Evolutionary conservation across 2,113 vertebrate genomes (phyloP).

Genomic region (Leuciscus idus): DNA sequence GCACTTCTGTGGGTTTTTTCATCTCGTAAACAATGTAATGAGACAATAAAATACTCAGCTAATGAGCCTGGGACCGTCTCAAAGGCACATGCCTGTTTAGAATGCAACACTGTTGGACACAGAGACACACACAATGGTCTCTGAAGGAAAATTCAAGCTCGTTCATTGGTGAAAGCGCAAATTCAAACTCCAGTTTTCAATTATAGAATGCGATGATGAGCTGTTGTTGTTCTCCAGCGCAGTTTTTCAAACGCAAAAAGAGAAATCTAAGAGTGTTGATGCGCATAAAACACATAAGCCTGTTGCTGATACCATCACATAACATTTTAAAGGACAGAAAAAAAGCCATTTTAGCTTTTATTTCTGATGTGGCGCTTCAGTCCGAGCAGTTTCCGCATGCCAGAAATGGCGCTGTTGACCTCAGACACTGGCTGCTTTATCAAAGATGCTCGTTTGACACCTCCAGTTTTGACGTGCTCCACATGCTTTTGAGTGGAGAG

Average conservation of each 20-base stretch:
- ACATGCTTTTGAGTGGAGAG: not conserved
- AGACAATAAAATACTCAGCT: slow-evolving; percentile 50
- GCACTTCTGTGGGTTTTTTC: slow-evolving; percentile 21
- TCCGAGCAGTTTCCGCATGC: not conserved
- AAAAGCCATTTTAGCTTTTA: not conserved
- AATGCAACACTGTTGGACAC: slow-evolving; percentile 15
- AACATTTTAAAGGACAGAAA: slow-evolving; percentile 10
- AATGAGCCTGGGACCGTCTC: slow-evolving; percentile 45
- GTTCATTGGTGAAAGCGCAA: not conserved
- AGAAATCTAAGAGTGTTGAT: not conserved
- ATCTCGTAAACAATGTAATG: slow-evolving; percentile 48
- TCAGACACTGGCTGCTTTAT: slow-evolving; percentile 17
- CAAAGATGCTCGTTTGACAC: slow-evolving; percentile 31
- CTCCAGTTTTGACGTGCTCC: slow-evolving; percentile 16
- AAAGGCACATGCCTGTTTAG: slow-evolving; percentile 40
- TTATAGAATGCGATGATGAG: not conserved
- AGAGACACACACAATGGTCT: slow-evolving; percentile 4
- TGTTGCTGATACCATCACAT: not conserved
- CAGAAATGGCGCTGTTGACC: slow-evolving; percentile 5
- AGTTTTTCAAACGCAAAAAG: not conserved
- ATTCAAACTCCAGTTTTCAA: not conserved
- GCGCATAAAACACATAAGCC: not conserved
- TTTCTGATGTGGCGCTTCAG: not conserved
- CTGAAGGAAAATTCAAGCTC: not conserved
- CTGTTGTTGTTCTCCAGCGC: not conserved